phyloP scores from a whole-genome alignment of 2,888 invertebrate species.

The Trilocha varians region DNA sequence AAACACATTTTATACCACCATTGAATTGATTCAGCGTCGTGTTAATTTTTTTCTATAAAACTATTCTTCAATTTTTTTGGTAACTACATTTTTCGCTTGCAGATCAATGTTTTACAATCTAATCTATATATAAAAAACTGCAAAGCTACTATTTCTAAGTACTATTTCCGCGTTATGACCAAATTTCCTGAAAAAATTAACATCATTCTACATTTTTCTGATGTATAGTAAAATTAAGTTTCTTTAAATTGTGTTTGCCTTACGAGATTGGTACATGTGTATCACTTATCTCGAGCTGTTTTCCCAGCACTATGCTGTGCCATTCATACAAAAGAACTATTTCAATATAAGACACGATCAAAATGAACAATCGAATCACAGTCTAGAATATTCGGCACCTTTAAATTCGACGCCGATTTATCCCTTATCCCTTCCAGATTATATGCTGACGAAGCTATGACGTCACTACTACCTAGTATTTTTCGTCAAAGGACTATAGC shows the following conservation, averaged over 20 bases:
- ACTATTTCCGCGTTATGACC: no score
- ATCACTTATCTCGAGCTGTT: no score
- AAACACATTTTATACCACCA: not conserved
- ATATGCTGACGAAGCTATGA: slow-evolving; percentile 47
- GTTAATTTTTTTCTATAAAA: slow-evolving; percentile 35
- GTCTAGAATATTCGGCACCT: slow-evolving; percentile 72
- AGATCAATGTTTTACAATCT: not conserved
- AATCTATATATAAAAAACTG: not conserved
- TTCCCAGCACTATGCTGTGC: slow-evolving; percentile 26
- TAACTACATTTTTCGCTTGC: not conserved
- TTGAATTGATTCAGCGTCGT: not conserved
- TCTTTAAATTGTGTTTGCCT: no score
- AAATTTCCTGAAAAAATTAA: no score
- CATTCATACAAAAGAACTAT: slow-evolving; percentile 71
- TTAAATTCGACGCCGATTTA: slow-evolving; percentile 65
- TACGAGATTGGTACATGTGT: no score
- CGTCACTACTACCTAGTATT: slow-evolving; percentile 33
- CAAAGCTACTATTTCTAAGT: not conserved
- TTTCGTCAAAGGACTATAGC: slow-evolving; percentile 57
- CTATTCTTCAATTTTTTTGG: not conserved
- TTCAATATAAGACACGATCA: slow-evolving; percentile 73
- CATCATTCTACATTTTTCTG: no score
- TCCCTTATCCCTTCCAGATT: slow-evolving; percentile 37
- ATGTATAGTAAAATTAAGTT: no score
- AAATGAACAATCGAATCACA: slow-evolving; percentile 72